These are phyloP conservation scores for Rhagonycha fulva DNA, from an alignment of 2,888 invertebrate species.

Conservation along the genomic window DNA sequence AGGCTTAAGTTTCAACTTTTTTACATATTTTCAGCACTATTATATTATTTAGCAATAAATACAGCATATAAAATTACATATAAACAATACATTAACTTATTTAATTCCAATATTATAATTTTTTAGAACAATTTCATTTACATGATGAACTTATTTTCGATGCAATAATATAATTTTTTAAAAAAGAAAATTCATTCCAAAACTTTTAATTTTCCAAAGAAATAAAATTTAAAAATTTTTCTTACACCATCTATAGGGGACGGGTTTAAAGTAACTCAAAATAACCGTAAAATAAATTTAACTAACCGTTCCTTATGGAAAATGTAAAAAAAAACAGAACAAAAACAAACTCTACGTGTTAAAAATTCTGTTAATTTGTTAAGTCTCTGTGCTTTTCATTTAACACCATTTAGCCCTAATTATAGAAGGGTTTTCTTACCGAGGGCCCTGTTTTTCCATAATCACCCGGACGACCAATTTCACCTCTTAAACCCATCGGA, in stretches of 20 bases:
- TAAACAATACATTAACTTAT: slow-evolving; percentile 35
- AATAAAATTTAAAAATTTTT: background rate
- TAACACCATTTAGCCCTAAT: slow-evolving; percentile 47
- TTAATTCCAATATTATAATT: slow-evolving; percentile 1
- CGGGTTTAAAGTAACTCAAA: background rate
- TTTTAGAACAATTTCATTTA: background rate
- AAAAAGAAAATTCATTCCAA: slow-evolving; percentile 4
- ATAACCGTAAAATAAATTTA: background rate
- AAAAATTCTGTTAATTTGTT: slow-evolving; percentile 41
- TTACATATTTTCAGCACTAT: slow-evolving; percentile 29
- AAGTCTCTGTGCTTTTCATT: slow-evolving; percentile 52
- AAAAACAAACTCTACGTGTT: slow-evolving; percentile 13
- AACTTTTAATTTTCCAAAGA: background rate
- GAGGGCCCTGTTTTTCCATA: slow-evolving; percentile 75
- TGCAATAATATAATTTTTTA: slow-evolving; percentile 3
- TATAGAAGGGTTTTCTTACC: slow-evolving; percentile 67
- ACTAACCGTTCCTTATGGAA: background rate
- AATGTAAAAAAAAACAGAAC: background rate
- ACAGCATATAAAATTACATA: slow-evolving; percentile 41
- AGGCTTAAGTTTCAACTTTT: slow-evolving; percentile 23
- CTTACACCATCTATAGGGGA: background rate
- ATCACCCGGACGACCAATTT: slow-evolving; percentile 72
- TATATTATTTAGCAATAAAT: slow-evolving; percentile 43
- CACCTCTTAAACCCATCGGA: slow-evolving; percentile 80
- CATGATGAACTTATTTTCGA: background rate